phyloP scores from a whole-genome alignment of 2,797 vertebrate genomes.

The Oceanodroma leucorhoa region DNA sequence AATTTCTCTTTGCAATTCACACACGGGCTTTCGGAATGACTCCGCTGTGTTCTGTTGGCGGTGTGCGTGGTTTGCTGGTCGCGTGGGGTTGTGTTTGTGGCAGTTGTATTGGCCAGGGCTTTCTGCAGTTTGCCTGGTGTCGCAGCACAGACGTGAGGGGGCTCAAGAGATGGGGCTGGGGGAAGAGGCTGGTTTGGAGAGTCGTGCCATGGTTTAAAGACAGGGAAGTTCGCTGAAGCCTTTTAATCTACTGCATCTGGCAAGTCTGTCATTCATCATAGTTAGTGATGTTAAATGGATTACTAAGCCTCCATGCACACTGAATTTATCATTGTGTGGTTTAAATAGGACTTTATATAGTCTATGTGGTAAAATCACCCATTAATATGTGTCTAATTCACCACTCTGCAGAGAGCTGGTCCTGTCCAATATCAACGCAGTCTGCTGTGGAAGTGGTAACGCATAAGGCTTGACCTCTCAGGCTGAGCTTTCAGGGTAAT shows the following conservation, averaged over 20 bases:
- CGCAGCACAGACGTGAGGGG: rapidly evolving
- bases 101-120: neutral
- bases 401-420: neutral
- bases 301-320: rapidly evolving
- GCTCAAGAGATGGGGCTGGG: neutral
- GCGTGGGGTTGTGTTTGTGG: neutral
- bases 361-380: neutral
- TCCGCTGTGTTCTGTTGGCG: rapidly evolving
- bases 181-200: neutral
- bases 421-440: rapidly evolving
- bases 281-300: neutral
- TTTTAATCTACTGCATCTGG: neutral
- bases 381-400: neutral
- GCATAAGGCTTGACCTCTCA: rapidly evolving
- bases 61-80: neutral
- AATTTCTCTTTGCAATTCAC: neutral
- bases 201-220: rapidly evolving
- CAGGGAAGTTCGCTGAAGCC: neutral
- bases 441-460: neutral
- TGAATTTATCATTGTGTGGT: neutral
- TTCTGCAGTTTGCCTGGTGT: neutral
- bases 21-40: rapidly evolving
- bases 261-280: neutral
- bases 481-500: neutral
- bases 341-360: neutral